Conservation (phyloP, 2,797 vertebrate species). For the Cyprinella venusta region DNA sequence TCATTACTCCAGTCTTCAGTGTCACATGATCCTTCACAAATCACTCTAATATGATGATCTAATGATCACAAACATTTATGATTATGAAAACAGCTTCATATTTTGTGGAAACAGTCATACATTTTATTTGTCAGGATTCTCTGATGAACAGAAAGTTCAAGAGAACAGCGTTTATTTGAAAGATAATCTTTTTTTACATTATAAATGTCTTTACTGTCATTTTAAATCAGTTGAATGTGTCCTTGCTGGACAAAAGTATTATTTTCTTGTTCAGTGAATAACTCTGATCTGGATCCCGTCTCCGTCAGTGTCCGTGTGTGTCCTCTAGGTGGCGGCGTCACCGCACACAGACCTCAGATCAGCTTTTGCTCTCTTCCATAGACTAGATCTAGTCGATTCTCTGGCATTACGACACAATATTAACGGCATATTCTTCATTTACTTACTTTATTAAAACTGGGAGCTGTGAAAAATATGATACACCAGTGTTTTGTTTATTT, state of each 20-base stretch:
- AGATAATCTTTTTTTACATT: neutral
- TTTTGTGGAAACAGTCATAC: too few species aligned
- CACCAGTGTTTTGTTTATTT: too few species aligned
- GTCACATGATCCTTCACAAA: too few species aligned
- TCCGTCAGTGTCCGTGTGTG: neutral
- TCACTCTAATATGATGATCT: too few species aligned
- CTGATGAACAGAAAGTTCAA: too few species aligned
- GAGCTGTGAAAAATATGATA: too few species aligned
- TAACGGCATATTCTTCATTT: neutral
- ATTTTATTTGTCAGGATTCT: neutral
- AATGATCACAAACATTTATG: too few species aligned
- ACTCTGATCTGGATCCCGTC: neutral
- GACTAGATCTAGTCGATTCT: neutral
- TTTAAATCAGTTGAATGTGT: neutral
- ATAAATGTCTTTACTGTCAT: neutral
- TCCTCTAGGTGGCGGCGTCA: slow-evolving; percentile 50
- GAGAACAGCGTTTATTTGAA: too few species aligned
- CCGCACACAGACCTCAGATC: neutral
- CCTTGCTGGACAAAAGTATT: neutral
- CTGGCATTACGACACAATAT: neutral
- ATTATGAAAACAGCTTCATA: too few species aligned
- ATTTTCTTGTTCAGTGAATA: neutral
- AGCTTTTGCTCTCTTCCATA: neutral
- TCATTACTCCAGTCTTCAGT: too few species aligned
- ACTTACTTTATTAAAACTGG: too few species aligned